Evolutionary conservation across 2,797 vertebrate genomes (phyloP).

Genomic region (Natrix natrix): DNA sequence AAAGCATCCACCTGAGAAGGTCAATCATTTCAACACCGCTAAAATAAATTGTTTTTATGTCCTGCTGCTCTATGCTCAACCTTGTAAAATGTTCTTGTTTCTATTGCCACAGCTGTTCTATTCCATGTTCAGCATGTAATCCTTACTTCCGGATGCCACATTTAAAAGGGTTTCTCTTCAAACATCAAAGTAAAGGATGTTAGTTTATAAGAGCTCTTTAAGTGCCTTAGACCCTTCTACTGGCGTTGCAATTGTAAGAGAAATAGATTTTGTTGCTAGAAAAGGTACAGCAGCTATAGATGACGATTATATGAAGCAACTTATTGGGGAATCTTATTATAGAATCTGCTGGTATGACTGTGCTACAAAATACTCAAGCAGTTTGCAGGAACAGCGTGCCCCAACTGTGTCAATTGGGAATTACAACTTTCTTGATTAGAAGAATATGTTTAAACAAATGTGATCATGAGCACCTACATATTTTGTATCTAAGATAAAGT

Average conservation of each 20-base stretch:
- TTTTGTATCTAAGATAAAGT: neutral
- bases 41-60: slow-evolving; percentile 48
- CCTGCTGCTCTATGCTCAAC: slow-evolving; percentile 49
- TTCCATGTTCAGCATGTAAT: neutral
- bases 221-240: slow-evolving; percentile 17
- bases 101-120: neutral
- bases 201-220: slow-evolving; percentile 10
- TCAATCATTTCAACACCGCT: slow-evolving; percentile 60
- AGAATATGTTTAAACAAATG: neutral
- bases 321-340: neutral
- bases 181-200: slow-evolving; percentile 12
- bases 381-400: neutral
- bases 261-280: slow-evolving; percentile 8
- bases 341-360: neutral
- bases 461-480: neutral
- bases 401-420: neutral
- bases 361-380: neutral
- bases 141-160: neutral
- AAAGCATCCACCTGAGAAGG: slow-evolving; percentile 62
- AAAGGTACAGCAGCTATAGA: neutral
- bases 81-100: slow-evolving; percentile 32
- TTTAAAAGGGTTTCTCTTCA: slow-evolving; percentile 6
- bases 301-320: neutral
- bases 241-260: neutral
- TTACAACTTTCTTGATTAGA: neutral